A percentile compares a stretch with the other conserved stretches of the same genome.
Evolutionary conservation across 2,113 vertebrate species (phyloP).

Genomic region (Ctenomys sociabilis): DNA sequence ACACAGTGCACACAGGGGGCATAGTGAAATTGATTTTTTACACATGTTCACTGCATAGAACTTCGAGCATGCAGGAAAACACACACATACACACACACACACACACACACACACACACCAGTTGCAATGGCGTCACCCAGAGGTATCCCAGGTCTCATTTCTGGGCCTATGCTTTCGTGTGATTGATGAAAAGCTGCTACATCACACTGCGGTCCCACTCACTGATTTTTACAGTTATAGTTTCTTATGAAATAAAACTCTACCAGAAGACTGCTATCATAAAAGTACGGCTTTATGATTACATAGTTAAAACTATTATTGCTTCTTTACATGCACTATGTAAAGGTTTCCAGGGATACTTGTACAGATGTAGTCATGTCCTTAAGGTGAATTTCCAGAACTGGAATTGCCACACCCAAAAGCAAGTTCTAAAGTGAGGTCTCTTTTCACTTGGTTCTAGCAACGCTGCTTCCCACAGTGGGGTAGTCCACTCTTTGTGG

Average conservation of each 20-base stretch:
- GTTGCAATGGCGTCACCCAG: neutral
- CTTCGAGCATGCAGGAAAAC: conserved; percentile 38
- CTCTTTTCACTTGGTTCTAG: neutral
- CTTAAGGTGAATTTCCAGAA: neutral
- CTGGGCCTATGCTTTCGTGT: neutral
- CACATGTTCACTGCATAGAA: neutral
- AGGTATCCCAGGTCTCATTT: neutral
- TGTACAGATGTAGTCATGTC: neutral
- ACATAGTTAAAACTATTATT: neutral
- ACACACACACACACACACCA: neutral
- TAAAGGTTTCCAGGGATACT: conserved; percentile 45
- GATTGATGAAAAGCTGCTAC: neutral
- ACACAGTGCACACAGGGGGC: neutral
- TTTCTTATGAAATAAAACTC: neutral
- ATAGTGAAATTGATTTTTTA: neutral
- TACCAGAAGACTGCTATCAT: neutral
- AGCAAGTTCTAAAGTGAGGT: neutral
- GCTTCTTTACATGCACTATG: neutral
- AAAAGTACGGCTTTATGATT: neutral
- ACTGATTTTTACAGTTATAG: conserved; percentile 28
- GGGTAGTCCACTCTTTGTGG: neutral
- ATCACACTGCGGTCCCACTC: neutral
- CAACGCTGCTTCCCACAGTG: neutral
- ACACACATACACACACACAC: neutral
- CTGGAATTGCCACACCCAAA: neutral